These are phyloP conservation scores for Sinonovacula constricta DNA, from an alignment of 1,140 invertebrate genomes.

Conservation along the genomic window DNA sequence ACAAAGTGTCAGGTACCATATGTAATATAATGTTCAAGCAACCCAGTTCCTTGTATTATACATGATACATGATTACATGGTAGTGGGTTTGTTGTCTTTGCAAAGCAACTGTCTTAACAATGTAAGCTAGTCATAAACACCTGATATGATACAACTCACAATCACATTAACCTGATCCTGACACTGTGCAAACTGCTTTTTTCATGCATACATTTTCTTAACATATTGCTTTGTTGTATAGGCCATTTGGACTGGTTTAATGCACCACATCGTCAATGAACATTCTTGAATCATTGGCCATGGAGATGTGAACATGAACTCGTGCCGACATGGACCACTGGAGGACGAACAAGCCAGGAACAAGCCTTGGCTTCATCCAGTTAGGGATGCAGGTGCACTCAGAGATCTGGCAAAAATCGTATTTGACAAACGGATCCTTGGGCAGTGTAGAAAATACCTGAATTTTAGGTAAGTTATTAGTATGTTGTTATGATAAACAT, in stretches of 20 bases:
- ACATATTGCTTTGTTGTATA: conserved; percentile 6
- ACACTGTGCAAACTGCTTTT: neutral
- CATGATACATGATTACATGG: neutral
- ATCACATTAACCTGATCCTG: no score
- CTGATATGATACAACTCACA: no score
- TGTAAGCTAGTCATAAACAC: neutral
- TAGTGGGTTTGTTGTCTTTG: neutral
- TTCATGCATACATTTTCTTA: neutral
- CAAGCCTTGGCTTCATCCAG: no score
- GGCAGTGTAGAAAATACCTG: neutral
- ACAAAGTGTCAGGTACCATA: no score
- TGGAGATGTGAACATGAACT: neutral
- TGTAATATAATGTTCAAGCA: no score
- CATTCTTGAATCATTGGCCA: conserved; percentile 1
- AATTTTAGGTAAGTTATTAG: conserved; percentile 8
- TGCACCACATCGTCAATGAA: conserved; percentile 8
- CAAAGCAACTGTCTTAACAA: conserved; percentile 8
- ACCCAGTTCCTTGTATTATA: no score
- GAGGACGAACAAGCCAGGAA: no score
- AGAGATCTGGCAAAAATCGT: neutral
- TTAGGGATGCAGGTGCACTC: no score
- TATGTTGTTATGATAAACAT: no score
- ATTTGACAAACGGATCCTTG: conserved; percentile 13
- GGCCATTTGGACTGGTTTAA: conserved; percentile 9
- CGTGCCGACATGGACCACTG: conserved; percentile 9